Conservation (phyloP, 37 sponge, comb jelly and placozoan genomes). For the Diacarnus erythraeanus region DNA sequence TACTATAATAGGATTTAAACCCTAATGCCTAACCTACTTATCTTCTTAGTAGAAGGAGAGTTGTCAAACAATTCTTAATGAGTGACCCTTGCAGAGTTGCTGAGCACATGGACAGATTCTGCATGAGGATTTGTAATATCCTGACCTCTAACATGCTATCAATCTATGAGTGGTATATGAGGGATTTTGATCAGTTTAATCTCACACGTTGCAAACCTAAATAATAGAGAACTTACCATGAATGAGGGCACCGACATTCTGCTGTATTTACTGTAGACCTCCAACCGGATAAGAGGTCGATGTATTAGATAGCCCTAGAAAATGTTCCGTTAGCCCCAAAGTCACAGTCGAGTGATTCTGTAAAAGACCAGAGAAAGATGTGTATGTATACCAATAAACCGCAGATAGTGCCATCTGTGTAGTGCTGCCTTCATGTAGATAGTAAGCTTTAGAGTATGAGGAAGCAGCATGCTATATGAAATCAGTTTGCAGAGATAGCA, state of each 20-base stretch:
- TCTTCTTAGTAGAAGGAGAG: no score
- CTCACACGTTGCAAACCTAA: constrained; percentile 4
- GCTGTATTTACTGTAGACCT: constrained; percentile 3
- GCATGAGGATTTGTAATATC: background rate
- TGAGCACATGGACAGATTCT: no score
- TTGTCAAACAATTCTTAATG: no score
- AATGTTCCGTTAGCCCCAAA: constrained; percentile 8
- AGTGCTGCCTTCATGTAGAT: background rate
- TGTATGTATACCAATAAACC: constrained; percentile 17
- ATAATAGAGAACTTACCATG: constrained; percentile 2
- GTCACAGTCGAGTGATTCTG: constrained; percentile 35
- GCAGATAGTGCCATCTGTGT: constrained; percentile 10
- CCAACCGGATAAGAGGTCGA: constrained; percentile 12
- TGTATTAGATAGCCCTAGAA: background rate
- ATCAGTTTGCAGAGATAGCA: background rate
- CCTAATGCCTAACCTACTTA: no score
- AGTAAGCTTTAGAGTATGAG: background rate
- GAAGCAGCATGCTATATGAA: background rate
- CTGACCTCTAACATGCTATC: background rate
- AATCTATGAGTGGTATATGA: constrained; percentile 2
- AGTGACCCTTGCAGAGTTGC: no score
- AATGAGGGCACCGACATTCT: background rate
- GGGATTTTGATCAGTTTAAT: background rate
- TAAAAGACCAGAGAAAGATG: constrained; percentile 15
- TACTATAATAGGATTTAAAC: no score